These are phyloP conservation scores for Bubo blakistoni DNA, from an alignment of 2,113 vertebrate species.

Conservation along the genomic window DNA sequence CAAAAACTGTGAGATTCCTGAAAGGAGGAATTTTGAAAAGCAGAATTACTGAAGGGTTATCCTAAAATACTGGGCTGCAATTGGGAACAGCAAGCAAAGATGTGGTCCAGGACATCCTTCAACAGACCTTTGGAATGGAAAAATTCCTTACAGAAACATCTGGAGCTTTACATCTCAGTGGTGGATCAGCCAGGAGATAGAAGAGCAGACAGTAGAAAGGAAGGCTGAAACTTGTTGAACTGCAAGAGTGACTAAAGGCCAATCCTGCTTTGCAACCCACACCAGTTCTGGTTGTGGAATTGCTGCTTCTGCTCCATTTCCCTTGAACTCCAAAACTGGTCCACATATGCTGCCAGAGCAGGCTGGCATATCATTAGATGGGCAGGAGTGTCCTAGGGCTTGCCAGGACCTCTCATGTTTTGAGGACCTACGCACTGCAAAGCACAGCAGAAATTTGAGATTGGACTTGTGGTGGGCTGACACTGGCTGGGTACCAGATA, in stretches of 20 bases:
- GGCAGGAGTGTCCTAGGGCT: neutral
- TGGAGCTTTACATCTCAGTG: neutral
- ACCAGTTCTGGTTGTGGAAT: neutral
- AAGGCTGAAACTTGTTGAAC: neutral
- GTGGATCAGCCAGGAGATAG: neutral
- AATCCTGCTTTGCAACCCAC: neutral
- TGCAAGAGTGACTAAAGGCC: neutral
- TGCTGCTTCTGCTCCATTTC: neutral
- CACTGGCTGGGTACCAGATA: neutral
- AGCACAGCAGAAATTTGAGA: neutral
- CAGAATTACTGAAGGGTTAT: neutral
- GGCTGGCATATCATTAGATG: neutral
- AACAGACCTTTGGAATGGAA: neutral
- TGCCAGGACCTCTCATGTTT: rapidly evolving
- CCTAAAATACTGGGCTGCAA: neutral
- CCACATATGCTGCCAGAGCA: neutral
- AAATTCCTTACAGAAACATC: neutral
- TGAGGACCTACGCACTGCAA: neutral
- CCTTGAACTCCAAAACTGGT: neutral
- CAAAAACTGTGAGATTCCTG: neutral
- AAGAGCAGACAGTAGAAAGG: neutral
- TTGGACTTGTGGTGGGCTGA: neutral
- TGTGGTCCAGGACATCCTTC: neutral
- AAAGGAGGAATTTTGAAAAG: neutral
- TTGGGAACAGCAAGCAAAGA: neutral